Conservation (phyloP, 1,140 invertebrate genomes). For the Halyomorpha halys region DNA sequence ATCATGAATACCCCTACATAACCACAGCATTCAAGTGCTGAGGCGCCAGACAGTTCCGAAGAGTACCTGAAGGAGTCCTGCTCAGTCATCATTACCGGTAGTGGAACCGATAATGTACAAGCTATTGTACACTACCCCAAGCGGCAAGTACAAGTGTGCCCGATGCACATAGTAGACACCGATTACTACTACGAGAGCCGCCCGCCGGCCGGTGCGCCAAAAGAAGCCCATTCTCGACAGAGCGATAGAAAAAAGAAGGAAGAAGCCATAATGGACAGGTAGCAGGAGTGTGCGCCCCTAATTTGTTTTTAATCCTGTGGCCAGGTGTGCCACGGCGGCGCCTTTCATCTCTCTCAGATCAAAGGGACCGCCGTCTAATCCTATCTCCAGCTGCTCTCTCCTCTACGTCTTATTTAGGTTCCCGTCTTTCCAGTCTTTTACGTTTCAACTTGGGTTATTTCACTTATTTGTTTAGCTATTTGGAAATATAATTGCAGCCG, state of each 20-base stretch:
- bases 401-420: neutral
- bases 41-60: too few species aligned
- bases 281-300: neutral
- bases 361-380: neutral
- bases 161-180: too few species aligned
- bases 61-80: too few species aligned
- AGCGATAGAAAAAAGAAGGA: neutral
- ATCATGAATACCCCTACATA: too few species aligned
- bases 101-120: too few species aligned
- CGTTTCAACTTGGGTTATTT: neutral
- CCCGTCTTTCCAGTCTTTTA: neutral
- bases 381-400: neutral
- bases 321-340: neutral
- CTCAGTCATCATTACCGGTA: too few species aligned
- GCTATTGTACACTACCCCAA: too few species aligned
- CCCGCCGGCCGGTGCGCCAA: neutral
- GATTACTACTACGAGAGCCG: too few species aligned
- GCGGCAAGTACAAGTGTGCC: too few species aligned
- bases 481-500: too few species aligned
- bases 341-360: neutral
- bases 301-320: neutral
- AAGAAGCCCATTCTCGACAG: too few species aligned
- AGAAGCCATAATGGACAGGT: neutral
- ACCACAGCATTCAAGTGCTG: too few species aligned
- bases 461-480: neutral